Evolutionary conservation across 2,113 vertebrate species (phyloP).

Genomic region (Oreocharis arfaki): DNA sequence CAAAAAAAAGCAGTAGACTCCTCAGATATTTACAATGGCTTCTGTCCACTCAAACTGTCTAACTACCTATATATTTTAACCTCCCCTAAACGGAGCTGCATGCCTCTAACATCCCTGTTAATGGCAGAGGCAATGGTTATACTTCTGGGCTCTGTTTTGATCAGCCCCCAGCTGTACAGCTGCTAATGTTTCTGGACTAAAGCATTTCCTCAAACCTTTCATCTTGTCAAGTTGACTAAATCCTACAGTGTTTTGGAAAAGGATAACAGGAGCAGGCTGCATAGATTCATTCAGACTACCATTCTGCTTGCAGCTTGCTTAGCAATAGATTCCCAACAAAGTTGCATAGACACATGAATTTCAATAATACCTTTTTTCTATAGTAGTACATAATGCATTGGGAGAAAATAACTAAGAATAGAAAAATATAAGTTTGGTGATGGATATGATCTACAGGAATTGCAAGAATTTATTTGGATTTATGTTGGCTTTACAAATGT

Average conservation of each 20-base stretch:
- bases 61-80: background rate
- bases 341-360: background rate
- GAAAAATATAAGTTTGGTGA: background rate
- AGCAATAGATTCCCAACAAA: background rate
- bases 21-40: constrained; percentile 23
- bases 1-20: background rate
- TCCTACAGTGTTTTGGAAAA: background rate
- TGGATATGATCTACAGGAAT: background rate
- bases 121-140: background rate
- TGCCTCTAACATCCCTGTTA: background rate
- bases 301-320: background rate
- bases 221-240: constrained; percentile 20
- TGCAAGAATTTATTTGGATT: background rate
- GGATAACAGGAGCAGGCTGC: background rate
- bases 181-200: background rate
- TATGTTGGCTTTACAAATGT: background rate
- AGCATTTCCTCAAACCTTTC: constrained; percentile 4
- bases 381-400: background rate
- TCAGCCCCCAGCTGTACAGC: background rate
- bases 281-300: background rate
- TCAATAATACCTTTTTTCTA: background rate
- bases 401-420: background rate
- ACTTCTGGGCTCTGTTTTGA: background rate
- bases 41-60: background rate
- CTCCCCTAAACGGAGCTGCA: background rate